Evolutionary conservation across 2,888 invertebrate genomes (phyloP).

Genomic region (Nephrotoma guestfalica): DNA sequence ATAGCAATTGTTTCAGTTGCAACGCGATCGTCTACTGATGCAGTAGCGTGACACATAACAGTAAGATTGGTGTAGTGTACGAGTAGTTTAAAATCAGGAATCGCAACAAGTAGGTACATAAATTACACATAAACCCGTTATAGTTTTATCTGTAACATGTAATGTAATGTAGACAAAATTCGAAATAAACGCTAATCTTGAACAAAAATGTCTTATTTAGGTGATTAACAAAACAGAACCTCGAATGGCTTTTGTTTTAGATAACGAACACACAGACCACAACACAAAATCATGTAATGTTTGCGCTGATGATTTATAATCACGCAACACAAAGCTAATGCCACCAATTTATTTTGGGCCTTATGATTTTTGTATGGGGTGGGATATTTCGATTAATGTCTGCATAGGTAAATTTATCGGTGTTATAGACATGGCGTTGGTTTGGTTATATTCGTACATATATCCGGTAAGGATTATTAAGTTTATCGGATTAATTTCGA

Average conservation of each 20-base stretch:
- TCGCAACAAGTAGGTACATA: background rate
- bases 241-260: background rate
- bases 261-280: background rate
- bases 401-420: background rate
- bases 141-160: background rate
- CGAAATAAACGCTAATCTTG: background rate
- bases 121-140: background rate
- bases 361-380: background rate
- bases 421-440: background rate
- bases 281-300: background rate
- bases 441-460: background rate
- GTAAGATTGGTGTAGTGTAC: no score
- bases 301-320: background rate
- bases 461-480: background rate
- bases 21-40: no score
- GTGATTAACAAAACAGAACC: background rate
- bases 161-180: background rate
- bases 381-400: background rate
- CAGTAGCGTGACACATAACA: no score
- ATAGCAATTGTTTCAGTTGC: background rate
- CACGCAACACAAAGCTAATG: background rate
- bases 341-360: background rate
- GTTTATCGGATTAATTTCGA: background rate
- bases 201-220: background rate
- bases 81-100: no score